Evolutionary conservation across 2,113 vertebrate species (phyloP).

Genomic region (Trochalopteron elliotii): DNA sequence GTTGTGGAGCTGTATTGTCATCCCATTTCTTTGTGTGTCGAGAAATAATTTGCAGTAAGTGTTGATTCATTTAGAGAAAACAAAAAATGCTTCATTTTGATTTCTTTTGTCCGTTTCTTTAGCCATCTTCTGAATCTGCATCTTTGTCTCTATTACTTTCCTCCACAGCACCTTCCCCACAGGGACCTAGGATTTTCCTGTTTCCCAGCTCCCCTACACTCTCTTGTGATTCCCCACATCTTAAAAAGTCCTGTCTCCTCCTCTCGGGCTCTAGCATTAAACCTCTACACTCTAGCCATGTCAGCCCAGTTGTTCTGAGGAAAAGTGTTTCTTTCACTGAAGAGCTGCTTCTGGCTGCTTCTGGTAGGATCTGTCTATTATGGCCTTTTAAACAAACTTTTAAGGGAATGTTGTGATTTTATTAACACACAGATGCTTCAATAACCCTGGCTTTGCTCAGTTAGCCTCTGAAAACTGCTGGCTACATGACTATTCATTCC

Average conservation of each 20-base stretch:
- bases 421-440: slow-evolving; percentile 40
- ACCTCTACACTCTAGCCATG: slow-evolving; percentile 82
- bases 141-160: slow-evolving; percentile 78
- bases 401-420: slow-evolving; percentile 6
- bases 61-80: slow-evolving; percentile 39
- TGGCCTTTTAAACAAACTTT: slow-evolving; percentile 66
- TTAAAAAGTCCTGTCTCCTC: slow-evolving; percentile 82
- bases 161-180: slow-evolving; percentile 80
- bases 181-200: slow-evolving; percentile 86
- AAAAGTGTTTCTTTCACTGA: slow-evolving; percentile 98
- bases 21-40: slow-evolving; percentile 37
- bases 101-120: slow-evolving; percentile 71
- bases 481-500: slow-evolving; percentile 48
- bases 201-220: slow-evolving; percentile 90
- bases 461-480: slow-evolving; percentile 59
- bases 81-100: slow-evolving; percentile 67
- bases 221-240: slow-evolving; percentile 81
- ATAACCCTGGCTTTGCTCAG: slow-evolving; percentile 8
- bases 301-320: slow-evolving; percentile 91
- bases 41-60: slow-evolving; percentile 15
- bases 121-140: slow-evolving; percentile 76
- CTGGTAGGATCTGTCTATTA: slow-evolving; percentile 88
- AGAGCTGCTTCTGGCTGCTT: slow-evolving; percentile 93
- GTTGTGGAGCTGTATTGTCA: slow-evolving; percentile 21
- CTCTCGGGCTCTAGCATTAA: slow-evolving; percentile 79